Conservation (phyloP, 2,113 vertebrate genomes). For the Platichthys flesus region DNA sequence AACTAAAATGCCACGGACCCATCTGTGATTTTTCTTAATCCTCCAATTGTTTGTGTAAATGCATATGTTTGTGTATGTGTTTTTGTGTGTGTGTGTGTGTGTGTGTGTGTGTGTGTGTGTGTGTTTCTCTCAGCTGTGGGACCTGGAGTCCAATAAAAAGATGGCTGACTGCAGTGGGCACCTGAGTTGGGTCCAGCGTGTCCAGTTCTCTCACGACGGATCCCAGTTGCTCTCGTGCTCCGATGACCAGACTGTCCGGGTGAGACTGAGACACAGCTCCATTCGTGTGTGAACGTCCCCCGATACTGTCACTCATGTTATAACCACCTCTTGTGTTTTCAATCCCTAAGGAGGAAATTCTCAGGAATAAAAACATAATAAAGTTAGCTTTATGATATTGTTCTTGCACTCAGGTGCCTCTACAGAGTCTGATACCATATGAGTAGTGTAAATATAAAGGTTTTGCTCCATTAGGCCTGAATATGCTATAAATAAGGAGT, state of each 20-base stretch:
- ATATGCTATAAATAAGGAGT: neutral
- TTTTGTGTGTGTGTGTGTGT: neutral
- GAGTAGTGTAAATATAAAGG: neutral
- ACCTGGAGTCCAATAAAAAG: slow-evolving; percentile 87
- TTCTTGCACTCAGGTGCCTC: too few relatives aligned
- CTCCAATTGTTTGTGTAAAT: too few relatives aligned
- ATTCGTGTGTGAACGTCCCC: too few relatives aligned
- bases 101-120: slow-evolving; percentile 8
- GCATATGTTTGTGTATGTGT: too few relatives aligned
- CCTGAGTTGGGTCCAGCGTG: slow-evolving; percentile 94
- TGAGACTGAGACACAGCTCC: slow-evolving; percentile 67
- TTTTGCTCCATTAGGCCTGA: neutral
- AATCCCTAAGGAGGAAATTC: too few relatives aligned
- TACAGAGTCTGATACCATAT: too few relatives aligned
- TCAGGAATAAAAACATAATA: too few relatives aligned
- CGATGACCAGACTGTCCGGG: slow-evolving; percentile 94
- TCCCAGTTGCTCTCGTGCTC: slow-evolving; percentile 93
- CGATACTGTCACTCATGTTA: too few relatives aligned
- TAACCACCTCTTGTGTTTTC: too few relatives aligned
- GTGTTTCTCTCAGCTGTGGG: slow-evolving; percentile 87
- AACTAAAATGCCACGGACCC: too few relatives aligned
- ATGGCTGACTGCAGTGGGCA: slow-evolving; percentile 94
- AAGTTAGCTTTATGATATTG: too few relatives aligned
- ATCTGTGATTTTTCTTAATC: too few relatives aligned
- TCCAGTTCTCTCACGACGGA: slow-evolving; percentile 91